Percentiles rank a stretch among this genome's conserved stretches.
Evolutionary conservation across 37 sponge, comb jelly and placozoan genomes (phyloP).

Genomic region (Crambe crambe): DNA sequence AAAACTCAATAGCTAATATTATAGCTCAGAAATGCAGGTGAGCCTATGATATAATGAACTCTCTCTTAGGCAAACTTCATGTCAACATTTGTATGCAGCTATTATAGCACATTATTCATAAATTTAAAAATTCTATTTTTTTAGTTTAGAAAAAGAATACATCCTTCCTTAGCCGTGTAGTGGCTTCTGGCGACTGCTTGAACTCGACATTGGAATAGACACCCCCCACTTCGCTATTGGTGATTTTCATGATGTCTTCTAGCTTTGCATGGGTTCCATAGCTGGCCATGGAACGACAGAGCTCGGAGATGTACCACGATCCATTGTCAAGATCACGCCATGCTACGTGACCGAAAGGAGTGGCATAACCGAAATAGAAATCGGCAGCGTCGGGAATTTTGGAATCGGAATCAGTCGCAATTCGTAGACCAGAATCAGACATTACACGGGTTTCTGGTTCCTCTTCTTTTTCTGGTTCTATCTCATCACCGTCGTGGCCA

Average conservation of each 20-base stretch:
- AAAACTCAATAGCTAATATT: too few relatives aligned
- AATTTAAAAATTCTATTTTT: too few relatives aligned
- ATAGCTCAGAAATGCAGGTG: too few relatives aligned
- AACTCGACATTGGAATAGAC: constrained; percentile 7
- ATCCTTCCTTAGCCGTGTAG: constrained; percentile 17
- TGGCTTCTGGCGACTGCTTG: constrained; percentile 25
- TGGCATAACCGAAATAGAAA: constrained; percentile 55
- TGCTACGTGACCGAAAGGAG: constrained; percentile 26
- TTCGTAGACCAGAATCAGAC: background rate
- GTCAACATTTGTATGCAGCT: too few relatives aligned
- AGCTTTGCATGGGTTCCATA: constrained; percentile 7
- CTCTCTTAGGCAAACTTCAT: too few relatives aligned
- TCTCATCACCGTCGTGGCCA: constrained; percentile 15
- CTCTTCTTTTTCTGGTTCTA: background rate
- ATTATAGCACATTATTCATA: too few relatives aligned
- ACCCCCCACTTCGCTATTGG: background rate
- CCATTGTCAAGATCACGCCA: constrained; percentile 50
- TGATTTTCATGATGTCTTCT: constrained; percentile 23
- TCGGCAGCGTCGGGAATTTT: constrained; percentile 52
- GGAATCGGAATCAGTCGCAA: constrained; percentile 25
- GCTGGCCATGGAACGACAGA: constrained; percentile 26
- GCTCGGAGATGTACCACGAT: constrained; percentile 51
- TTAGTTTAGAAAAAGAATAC: constrained; percentile 16
- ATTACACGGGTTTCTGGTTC: background rate
- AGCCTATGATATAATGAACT: too few relatives aligned